phyloP scores from a whole-genome alignment of 2,888 invertebrate genomes.

The Euclidia mi region DNA sequence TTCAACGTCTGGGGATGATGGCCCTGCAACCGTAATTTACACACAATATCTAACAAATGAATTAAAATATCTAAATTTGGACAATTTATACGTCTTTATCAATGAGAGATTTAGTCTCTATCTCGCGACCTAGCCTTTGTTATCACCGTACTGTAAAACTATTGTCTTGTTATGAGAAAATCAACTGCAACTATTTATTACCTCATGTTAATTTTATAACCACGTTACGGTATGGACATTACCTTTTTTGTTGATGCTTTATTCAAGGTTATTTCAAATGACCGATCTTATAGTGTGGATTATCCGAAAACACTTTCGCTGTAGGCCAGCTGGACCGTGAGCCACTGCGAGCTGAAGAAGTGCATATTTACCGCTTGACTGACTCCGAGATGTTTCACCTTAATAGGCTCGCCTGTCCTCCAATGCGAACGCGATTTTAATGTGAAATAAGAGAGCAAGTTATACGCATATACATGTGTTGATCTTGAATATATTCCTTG shows the following conservation, averaged over 20 bases:
- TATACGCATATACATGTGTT: background rate
- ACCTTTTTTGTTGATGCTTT: conserved; percentile 25
- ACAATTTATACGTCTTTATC: conserved; percentile 23
- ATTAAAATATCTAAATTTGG: conserved; percentile 20
- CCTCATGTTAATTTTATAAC: conserved; percentile 27
- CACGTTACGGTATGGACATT: conserved; percentile 22
- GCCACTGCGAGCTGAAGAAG: conserved; percentile 6
- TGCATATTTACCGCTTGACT: conserved; percentile 29
- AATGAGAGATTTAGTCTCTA: conserved; percentile 31
- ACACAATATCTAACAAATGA: conserved; percentile 6
- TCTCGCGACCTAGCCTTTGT: conserved; percentile 47
- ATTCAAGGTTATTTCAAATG: conserved; percentile 24
- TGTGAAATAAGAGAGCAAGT: conserved; percentile 2
- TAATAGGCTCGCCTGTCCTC: conserved; percentile 7
- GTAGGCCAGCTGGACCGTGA: conserved; percentile 23
- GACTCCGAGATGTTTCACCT: conserved; percentile 26
- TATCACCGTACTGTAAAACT: conserved; percentile 41
- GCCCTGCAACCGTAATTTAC: background rate
- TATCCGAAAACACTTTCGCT: conserved; percentile 57
- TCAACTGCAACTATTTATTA: conserved; percentile 17
- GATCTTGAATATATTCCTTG: background rate
- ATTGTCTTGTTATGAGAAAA: conserved; percentile 52
- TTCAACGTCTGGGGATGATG: background rate
- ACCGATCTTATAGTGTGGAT: conserved; percentile 31
- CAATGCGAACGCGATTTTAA: conserved; percentile 9